Evolutionary conservation across 2,113 vertebrate species (phyloP).

Genomic region (Saguinus imperator): DNA sequence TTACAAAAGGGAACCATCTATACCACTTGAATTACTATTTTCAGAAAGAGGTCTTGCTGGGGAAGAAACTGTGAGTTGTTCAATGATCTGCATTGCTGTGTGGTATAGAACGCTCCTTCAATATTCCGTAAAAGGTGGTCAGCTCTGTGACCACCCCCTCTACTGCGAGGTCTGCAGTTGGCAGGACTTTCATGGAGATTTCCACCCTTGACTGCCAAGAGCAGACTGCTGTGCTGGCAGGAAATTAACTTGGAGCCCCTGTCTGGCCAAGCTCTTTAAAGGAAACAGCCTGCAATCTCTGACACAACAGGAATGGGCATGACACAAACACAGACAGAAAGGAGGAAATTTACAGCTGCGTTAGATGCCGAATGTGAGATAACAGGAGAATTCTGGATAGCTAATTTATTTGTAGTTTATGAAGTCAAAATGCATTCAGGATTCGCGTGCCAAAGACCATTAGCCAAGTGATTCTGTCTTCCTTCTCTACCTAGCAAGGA

Average conservation of each 20-base stretch:
- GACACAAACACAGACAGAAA: not conserved
- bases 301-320: not conserved
- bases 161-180: not conserved
- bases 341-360: slow-evolving; percentile 34
- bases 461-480: not conserved
- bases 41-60: not conserved
- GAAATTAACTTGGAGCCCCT: not conserved
- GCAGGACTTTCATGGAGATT: not conserved
- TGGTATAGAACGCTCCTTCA: fast-evolving
- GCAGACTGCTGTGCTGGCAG: slow-evolving; percentile 24
- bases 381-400: fast-evolving
- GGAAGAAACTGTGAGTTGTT: not conserved
- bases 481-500: not conserved
- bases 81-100: fast-evolving
- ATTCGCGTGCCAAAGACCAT: not conserved
- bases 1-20: not conserved
- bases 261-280: not conserved
- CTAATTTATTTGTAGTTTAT: fast-evolving
- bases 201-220: not conserved
- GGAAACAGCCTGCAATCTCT: slow-evolving; percentile 13
- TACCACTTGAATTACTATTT: fast-evolving
- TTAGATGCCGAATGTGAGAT: not conserved
- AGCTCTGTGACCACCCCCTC: too few species aligned
- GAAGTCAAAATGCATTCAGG: not conserved
- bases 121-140: fast-evolving